Conservation (phyloP, 2,888 invertebrate species). For the Cephalotes varians region DNA sequence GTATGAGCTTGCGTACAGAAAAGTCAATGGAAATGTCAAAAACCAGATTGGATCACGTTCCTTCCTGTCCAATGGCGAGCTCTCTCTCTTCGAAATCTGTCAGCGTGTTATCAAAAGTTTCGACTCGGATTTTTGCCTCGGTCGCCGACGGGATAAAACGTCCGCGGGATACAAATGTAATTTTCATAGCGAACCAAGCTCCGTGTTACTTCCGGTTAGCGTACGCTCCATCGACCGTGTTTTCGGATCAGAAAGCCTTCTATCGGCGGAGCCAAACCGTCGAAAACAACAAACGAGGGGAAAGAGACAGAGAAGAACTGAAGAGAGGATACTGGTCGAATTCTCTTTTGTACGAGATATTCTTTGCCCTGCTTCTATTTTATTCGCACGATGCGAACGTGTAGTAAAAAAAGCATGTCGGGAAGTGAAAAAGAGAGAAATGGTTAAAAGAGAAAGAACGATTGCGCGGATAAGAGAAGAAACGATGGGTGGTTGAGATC, state of each 20-base stretch:
- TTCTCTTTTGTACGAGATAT: conserved; percentile 46
- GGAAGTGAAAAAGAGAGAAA: conserved; percentile 25
- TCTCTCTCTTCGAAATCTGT: conserved; percentile 27
- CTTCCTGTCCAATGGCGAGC: conserved; percentile 16
- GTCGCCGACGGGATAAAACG: conserved; percentile 34
- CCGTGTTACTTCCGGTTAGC: conserved; percentile 30
- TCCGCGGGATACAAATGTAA: conserved; percentile 58
- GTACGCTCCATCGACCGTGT: conserved; percentile 27
- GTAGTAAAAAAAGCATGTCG: not conserved
- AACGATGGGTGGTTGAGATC: conserved; percentile 54
- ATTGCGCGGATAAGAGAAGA: not conserved
- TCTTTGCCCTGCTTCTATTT: conserved; percentile 52
- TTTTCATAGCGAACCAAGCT: conserved; percentile 40
- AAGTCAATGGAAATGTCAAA: conserved; percentile 53
- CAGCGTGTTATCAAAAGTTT: conserved; percentile 56
- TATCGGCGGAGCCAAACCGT: not conserved
- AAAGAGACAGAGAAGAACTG: not conserved
- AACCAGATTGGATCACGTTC: conserved; percentile 50
- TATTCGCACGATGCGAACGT: not conserved
- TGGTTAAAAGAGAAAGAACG: conserved; percentile 8
- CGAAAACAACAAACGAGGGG: conserved; percentile 5
- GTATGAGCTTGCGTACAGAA: conserved; percentile 4
- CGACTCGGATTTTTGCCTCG: conserved; percentile 35
- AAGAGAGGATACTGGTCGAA: not conserved
- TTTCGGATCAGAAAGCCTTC: conserved; percentile 23